Percentiles rank a stretch among this genome's conserved stretches.
Conservation (phyloP, 2,888 invertebrate genomes). For the Tholera decimalis region DNA sequence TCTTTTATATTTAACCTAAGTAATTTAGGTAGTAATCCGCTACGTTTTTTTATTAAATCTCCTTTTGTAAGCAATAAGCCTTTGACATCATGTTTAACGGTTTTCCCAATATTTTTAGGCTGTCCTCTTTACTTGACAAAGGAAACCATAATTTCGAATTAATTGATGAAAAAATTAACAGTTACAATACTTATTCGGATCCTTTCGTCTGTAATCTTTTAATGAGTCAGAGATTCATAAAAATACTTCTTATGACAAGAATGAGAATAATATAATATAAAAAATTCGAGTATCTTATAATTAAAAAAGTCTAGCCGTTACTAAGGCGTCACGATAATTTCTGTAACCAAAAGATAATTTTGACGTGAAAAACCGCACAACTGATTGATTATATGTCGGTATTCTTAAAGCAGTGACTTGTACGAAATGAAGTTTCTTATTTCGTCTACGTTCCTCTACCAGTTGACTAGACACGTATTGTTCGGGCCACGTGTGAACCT, state of each 20-base stretch:
- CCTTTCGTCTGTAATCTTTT: conserved; percentile 55
- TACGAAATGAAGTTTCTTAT: conserved; percentile 4
- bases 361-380: neutral
- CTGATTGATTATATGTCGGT: neutral
- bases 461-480: conserved; percentile 22
- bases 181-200: conserved; percentile 30
- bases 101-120: conserved; percentile 19
- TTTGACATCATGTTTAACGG: conserved; percentile 26
- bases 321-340: neutral
- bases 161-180: conserved; percentile 49
- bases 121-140: conserved; percentile 12
- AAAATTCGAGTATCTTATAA: neutral
- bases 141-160: conserved; percentile 22
- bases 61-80: conserved; percentile 10
- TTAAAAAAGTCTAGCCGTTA: neutral
- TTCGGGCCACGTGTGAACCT: conserved; percentile 39
- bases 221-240: conserved; percentile 39
- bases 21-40: neutral
- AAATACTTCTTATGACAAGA: conserved; percentile 30
- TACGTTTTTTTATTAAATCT: conserved; percentile 8
- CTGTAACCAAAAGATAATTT: neutral
- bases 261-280: conserved; percentile 8
- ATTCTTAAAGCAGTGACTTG: conserved; percentile 11
- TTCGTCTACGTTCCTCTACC: neutral
- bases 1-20: conserved; percentile 9